Conservation (phyloP, 64 coral and sea anemone genomes). For the Actinia tenebrosa region DNA sequence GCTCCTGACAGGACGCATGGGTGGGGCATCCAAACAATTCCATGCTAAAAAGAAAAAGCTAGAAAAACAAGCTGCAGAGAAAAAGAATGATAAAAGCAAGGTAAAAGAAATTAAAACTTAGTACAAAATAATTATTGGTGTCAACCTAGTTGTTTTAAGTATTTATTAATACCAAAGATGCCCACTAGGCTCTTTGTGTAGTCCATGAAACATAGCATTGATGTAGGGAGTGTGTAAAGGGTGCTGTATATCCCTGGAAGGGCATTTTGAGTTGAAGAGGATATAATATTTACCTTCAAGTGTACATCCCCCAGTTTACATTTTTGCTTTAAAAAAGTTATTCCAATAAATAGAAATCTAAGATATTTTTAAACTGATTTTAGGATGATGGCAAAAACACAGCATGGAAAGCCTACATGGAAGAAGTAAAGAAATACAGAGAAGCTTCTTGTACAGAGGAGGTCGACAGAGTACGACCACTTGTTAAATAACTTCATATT, state of each 20-base stretch:
- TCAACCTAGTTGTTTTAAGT: too few relatives aligned
- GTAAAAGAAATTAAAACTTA: not conserved
- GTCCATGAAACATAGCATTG: too few relatives aligned
- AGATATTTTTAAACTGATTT: not conserved
- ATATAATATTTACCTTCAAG: too few relatives aligned
- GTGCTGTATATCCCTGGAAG: too few relatives aligned
- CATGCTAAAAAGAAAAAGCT: conserved; percentile 23
- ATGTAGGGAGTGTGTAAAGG: too few relatives aligned
- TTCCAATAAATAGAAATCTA: not conserved
- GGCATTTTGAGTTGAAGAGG: too few relatives aligned
- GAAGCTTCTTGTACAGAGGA: conserved; percentile 96
- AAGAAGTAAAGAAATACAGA: conserved; percentile 91
- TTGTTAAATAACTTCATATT: conserved; percentile 73
- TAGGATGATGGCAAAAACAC: conserved; percentile 63
- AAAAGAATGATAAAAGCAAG: conserved; percentile 9
- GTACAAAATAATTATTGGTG: too few relatives aligned
- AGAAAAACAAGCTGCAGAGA: conserved; percentile 26
- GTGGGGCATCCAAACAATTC: conserved; percentile 22
- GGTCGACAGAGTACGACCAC: conserved; percentile 64
- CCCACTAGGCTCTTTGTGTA: too few relatives aligned
- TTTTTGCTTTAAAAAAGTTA: not conserved
- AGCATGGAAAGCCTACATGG: conserved; percentile 98
- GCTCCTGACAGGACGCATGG: conserved; percentile 15
- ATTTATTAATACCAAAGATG: too few relatives aligned
- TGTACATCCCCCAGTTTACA: not conserved